phyloP scores from a whole-genome alignment of 2,113 vertebrate genomes.

The Limnothrissa miodon region DNA sequence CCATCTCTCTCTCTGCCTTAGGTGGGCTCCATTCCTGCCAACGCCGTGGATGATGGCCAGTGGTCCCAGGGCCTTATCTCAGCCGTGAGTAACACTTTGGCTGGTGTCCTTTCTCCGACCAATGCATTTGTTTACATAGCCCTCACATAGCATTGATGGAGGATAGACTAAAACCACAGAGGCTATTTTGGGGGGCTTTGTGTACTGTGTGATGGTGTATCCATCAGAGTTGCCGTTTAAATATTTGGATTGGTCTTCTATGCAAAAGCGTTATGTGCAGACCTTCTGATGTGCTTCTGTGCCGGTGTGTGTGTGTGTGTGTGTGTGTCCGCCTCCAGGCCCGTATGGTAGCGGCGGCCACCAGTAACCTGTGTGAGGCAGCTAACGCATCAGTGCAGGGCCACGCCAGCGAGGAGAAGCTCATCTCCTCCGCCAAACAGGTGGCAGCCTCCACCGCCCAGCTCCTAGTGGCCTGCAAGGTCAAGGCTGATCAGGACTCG shows the following conservation, averaged over 20 bases:
- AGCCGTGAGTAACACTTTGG: constrained; percentile 78
- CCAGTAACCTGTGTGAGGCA: constrained; percentile 94
- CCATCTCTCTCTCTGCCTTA: constrained; percentile 49
- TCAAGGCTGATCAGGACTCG: constrained; percentile 94
- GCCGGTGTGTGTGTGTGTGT: no score
- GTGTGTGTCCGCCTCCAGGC: constrained; percentile 78
- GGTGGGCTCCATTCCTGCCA: constrained; percentile 95
- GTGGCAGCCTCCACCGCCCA: constrained; percentile 97
- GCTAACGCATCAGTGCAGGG: constrained; percentile 97
- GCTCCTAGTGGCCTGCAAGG: constrained; percentile 96
- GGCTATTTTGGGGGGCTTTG: not conserved
- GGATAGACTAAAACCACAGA: not conserved
- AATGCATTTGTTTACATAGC: no score
- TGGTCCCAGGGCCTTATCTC: constrained; percentile 99
- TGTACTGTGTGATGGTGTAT: not conserved
- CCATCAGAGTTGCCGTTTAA: not conserved
- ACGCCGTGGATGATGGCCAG: constrained; percentile 95
- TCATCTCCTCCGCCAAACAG: constrained; percentile 98
- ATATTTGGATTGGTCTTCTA: not conserved
- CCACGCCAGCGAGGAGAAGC: constrained; percentile 96
- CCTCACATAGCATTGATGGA: not conserved
- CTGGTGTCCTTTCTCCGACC: no score
- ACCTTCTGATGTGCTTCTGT: not conserved
- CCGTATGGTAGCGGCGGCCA: constrained; percentile 94
- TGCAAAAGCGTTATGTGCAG: not conserved